Percentiles rank a stretch among this genome's conserved stretches.
These are phyloP conservation scores for Elymnias hypermnestra DNA, from an alignment of 1,140 invertebrate species.

Conservation along the genomic window DNA sequence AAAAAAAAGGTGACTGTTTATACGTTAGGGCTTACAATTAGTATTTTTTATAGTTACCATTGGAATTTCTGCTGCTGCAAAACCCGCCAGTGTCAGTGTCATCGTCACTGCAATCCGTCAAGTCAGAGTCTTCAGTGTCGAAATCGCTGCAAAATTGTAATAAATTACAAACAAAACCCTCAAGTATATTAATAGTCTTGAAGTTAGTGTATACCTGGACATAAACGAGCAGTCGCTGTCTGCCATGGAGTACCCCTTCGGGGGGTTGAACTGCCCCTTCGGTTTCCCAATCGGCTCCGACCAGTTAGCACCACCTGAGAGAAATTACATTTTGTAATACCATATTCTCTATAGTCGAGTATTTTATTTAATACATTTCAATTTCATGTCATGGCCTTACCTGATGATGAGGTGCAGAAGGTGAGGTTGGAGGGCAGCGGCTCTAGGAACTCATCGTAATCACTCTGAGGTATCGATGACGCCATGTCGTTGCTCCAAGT, in stretches of 20 bases:
- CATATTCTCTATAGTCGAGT: no score
- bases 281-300: constrained; percentile 46
- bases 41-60: constrained; percentile 39
- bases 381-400: no score
- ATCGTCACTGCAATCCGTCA: constrained; percentile 56
- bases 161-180: not conserved
- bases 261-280: constrained; percentile 32
- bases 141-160: constrained; percentile 44
- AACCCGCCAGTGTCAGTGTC: constrained; percentile 57
- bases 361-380: no score
- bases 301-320: constrained; percentile 59
- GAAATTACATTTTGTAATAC: no score
- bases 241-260: constrained; percentile 51
- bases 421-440: constrained; percentile 74
- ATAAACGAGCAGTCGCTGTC: constrained; percentile 69
- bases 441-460: constrained; percentile 61
- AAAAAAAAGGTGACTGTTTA: no score
- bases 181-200: not conserved
- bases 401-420: constrained; percentile 66
- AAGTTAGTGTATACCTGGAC: constrained; percentile 42
- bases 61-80: constrained; percentile 38
- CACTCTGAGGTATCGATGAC: constrained; percentile 42
- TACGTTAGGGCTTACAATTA: no score
- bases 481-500: constrained; percentile 95
- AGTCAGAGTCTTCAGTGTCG: constrained; percentile 65